Evolutionary conservation across 2,113 vertebrate genomes (phyloP).

Genomic region (Boleophthalmus pectinirostris): DNA sequence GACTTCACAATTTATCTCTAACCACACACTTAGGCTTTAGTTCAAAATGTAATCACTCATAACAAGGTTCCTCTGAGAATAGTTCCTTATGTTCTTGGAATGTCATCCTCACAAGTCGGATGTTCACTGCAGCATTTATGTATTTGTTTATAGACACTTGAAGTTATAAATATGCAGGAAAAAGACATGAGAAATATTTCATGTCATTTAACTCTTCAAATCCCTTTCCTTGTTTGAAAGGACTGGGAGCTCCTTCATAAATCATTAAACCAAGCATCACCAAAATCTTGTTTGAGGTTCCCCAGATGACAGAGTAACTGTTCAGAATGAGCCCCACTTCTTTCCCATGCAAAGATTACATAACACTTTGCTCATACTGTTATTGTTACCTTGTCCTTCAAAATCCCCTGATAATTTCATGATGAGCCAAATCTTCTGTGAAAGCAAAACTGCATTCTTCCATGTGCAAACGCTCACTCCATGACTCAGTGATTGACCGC

Average conservation of each 20-base stretch:
- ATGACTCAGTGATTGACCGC: slow-evolving; percentile 46
- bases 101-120: not conserved
- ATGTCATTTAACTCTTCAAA: slow-evolving; percentile 20
- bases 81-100: not conserved
- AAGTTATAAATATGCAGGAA: not conserved
- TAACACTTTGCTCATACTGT: slow-evolving; percentile 50
- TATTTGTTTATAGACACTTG: not conserved
- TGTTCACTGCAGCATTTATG: not conserved
- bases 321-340: slow-evolving; percentile 29
- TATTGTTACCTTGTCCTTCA: slow-evolving; percentile 62
- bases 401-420: slow-evolving; percentile 45
- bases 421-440: slow-evolving; percentile 55
- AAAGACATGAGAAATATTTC: slow-evolving; percentile 24
- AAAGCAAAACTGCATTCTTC: slow-evolving; percentile 53
- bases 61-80: not conserved
- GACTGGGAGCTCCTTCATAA: slow-evolving; percentile 43
- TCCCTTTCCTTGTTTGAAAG: slow-evolving; percentile 34
- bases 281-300: slow-evolving; percentile 50
- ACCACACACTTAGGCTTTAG: not conserved
- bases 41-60: not conserved
- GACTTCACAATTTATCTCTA: not conserved
- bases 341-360: slow-evolving; percentile 45
- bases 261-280: slow-evolving; percentile 42
- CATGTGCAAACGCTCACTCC: slow-evolving; percentile 65
- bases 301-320: slow-evolving; percentile 32